phyloP scores from a whole-genome alignment of 1,140 invertebrate genomes.

The Thaumetopoea pityocampa region DNA sequence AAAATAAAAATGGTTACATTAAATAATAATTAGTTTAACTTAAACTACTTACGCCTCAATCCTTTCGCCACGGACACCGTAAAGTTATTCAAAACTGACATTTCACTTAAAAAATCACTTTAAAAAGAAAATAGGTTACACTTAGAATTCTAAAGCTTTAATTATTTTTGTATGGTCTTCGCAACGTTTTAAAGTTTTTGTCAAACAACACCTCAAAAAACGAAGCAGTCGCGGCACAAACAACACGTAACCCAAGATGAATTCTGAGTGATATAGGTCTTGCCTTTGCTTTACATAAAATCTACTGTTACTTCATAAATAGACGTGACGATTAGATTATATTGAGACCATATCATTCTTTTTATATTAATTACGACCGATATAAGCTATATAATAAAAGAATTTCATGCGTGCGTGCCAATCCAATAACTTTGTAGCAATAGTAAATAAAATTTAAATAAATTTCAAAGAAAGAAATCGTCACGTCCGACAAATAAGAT shows the following conservation, averaged over 20 bases:
- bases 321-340: slow-evolving; percentile 25
- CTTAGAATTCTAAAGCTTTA: slow-evolving; percentile 7
- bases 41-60: slow-evolving; percentile 49
- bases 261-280: not conserved
- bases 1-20: not conserved
- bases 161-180: not conserved
- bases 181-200: not conserved
- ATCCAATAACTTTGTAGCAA: too few relatives aligned
- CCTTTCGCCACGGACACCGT: slow-evolving; percentile 51
- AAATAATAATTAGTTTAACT: slow-evolving; percentile 1
- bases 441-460: too few relatives aligned
- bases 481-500: too few relatives aligned
- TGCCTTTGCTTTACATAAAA: slow-evolving; percentile 2
- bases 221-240: not conserved
- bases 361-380: slow-evolving; percentile 13
- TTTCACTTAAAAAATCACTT: slow-evolving; percentile 23
- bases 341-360: slow-evolving; percentile 3
- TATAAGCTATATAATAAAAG: slow-evolving; percentile 16
- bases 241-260: not conserved
- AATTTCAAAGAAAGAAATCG: too few relatives aligned
- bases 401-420: too few relatives aligned
- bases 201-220: not conserved
- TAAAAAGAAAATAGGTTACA: slow-evolving; percentile 19
- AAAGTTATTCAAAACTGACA: slow-evolving; percentile 61
- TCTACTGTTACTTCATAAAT: slow-evolving; percentile 11